Evolutionary conservation across 2,113 vertebrate genomes (phyloP).

Genomic region (Danionella cerebrum): DNA sequence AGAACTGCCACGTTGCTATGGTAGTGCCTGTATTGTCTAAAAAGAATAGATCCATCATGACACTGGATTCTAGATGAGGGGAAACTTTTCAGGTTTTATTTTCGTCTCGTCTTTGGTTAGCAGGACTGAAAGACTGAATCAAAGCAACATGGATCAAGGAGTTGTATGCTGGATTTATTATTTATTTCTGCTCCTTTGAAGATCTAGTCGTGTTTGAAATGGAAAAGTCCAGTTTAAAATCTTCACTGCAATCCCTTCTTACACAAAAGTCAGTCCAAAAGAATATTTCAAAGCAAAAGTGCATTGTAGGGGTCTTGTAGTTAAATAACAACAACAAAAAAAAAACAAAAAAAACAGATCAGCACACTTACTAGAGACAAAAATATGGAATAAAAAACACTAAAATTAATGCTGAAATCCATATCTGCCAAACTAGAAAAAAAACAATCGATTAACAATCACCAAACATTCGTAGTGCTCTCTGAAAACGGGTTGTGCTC

Average conservation of each 20-base stretch:
- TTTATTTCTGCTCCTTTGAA: constrained; percentile 2
- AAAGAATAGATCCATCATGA: constrained; percentile 43
- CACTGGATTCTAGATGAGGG: constrained; percentile 30
- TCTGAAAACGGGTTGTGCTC: too few relatives aligned
- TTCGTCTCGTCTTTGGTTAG: constrained; percentile 10
- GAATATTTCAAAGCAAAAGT: background rate
- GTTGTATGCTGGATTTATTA: background rate
- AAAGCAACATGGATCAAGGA: constrained; percentile 11
- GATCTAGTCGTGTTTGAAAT: background rate
- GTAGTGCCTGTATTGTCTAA: constrained; percentile 51
- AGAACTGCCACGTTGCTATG: constrained; percentile 55
- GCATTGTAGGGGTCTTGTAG: too few relatives aligned
- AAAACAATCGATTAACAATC: too few relatives aligned
- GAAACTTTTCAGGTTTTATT: constrained; percentile 33
- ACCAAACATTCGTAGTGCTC: too few relatives aligned
- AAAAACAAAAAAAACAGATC: too few relatives aligned
- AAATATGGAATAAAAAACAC: too few relatives aligned
- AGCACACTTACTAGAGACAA: too few relatives aligned
- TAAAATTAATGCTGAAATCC: too few relatives aligned
- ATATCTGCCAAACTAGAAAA: too few relatives aligned
- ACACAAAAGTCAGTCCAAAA: background rate
- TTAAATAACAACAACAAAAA: too few relatives aligned
- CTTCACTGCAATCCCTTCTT: background rate
- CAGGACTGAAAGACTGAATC: background rate
- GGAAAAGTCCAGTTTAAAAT: background rate